Conservation (phyloP, 1,140 invertebrate species). For the Heliothis virescens region DNA sequence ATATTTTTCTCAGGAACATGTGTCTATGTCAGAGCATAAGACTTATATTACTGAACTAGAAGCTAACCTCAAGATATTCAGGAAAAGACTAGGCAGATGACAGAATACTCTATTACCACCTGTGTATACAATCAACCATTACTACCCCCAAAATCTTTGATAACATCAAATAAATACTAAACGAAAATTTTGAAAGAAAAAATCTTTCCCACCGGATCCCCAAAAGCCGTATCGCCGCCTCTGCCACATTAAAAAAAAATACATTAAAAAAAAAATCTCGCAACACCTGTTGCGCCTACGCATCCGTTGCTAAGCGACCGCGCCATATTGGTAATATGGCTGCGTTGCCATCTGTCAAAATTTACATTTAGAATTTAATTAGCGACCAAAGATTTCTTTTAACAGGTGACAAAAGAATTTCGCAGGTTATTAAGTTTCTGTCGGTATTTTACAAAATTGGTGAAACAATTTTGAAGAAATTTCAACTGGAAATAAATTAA, state of each 20-base stretch:
- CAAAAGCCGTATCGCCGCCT: conserved; percentile 67
- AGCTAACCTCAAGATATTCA: not conserved
- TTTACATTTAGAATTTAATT: conserved; percentile 65
- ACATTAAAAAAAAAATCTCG: conserved; percentile 63
- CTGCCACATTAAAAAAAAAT: conserved; percentile 63
- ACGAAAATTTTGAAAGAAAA: conserved; percentile 22
- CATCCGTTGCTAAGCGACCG: conserved; percentile 71
- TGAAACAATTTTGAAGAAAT: too few relatives aligned
- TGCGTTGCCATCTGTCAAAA: conserved; percentile 81
- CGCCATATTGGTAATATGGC: conserved; percentile 73
- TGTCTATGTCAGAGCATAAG: not conserved
- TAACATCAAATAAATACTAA: conserved; percentile 26
- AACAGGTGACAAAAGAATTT: too few relatives aligned
- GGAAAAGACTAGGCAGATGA: not conserved
- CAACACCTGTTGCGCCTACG: conserved; percentile 80
- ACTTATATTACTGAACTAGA: not conserved
- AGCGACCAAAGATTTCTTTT: not conserved
- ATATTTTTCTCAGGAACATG: not conserved
- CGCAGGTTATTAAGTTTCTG: too few relatives aligned
- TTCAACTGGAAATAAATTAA: too few relatives aligned
- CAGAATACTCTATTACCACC: not conserved
- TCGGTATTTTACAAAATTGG: too few relatives aligned
- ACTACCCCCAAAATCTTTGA: conserved; percentile 20
- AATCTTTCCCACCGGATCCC: conserved; percentile 62
- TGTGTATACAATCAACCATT: conserved; percentile 16